These are phyloP conservation scores for Mizuhopecten yessoensis DNA, from an alignment of 1,140 invertebrate species.

Conservation along the genomic window DNA sequence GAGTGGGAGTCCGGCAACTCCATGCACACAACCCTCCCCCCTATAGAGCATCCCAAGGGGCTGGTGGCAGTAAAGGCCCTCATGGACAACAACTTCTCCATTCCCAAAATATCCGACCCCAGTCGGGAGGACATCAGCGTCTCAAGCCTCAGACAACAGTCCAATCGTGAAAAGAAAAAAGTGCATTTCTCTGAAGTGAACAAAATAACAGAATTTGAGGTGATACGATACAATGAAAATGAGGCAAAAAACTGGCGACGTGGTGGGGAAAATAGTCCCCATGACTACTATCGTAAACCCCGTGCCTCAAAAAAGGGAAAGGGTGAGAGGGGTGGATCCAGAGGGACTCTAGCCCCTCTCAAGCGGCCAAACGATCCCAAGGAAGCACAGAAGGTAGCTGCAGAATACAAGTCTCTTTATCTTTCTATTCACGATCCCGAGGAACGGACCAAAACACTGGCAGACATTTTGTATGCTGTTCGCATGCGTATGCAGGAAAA, in stretches of 20 bases:
- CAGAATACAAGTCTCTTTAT: constrained; percentile 71
- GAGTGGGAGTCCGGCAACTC: constrained; percentile 61
- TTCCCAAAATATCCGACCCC: constrained; percentile 58
- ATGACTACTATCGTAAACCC: neutral
- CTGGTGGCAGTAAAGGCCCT: constrained; percentile 52
- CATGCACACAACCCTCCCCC: constrained; percentile 53
- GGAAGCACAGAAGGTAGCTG: constrained; percentile 59
- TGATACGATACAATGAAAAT: neutral
- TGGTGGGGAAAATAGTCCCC: constrained; percentile 12
- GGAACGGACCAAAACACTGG: constrained; percentile 66
- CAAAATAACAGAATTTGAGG: constrained; percentile 43
- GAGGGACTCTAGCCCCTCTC: neutral
- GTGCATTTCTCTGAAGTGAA: constrained; percentile 59
- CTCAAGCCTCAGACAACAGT: neutral
- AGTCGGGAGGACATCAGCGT: constrained; percentile 52
- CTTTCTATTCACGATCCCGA: constrained; percentile 68
- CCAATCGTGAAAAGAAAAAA: constrained; percentile 52
- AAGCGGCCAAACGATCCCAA: neutral
- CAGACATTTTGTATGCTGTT: constrained; percentile 72
- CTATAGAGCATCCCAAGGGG: constrained; percentile 50
- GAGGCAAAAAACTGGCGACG: constrained; percentile 57
- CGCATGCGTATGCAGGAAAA: constrained; percentile 71
- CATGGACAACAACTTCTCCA: constrained; percentile 43
- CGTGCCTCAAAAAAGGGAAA: constrained; percentile 1
- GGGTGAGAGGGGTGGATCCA: neutral